These are phyloP conservation scores for Epiblema foenella DNA, from an alignment of 2,888 invertebrate genomes.

Conservation along the genomic window DNA sequence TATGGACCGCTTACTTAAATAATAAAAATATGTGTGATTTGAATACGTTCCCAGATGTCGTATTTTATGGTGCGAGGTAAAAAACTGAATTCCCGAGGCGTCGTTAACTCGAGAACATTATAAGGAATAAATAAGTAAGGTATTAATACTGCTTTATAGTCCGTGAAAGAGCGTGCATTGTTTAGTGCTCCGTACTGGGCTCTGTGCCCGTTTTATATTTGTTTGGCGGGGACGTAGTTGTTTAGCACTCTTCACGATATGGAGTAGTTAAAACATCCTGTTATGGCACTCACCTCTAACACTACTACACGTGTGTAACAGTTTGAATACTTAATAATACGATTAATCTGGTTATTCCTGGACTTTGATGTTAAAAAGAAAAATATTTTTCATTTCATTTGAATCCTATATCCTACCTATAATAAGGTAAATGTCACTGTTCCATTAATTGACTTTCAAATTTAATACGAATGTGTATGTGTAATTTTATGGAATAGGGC, in stretches of 20 bases:
- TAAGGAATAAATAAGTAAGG: conserved; percentile 80
- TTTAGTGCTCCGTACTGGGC: conserved; percentile 62
- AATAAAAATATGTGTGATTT: conserved; percentile 64
- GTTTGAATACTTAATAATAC: neutral
- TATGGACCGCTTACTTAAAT: conserved; percentile 65
- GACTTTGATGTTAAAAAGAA: neutral
- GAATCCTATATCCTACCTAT: too few relatives aligned
- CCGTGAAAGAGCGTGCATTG: conserved; percentile 81
- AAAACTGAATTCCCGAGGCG: conserved; percentile 74
- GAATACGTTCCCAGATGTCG: conserved; percentile 72
- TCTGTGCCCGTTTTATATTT: conserved; percentile 63
- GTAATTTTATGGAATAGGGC: too few relatives aligned
- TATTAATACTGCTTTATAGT: conserved; percentile 81
- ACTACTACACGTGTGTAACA: neutral
- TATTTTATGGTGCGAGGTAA: conserved; percentile 80
- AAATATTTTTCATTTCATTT: neutral
- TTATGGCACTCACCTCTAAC: neutral
- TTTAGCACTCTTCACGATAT: conserved; percentile 50
- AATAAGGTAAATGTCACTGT: too few relatives aligned
- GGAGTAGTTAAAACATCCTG: neutral
- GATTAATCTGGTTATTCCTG: neutral
- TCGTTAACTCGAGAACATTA: conserved; percentile 83
- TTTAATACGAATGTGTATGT: too few relatives aligned
- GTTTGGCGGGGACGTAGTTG: conserved; percentile 53
- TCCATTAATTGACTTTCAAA: too few relatives aligned